Evolutionary conservation across 2,113 vertebrate species (phyloP).

Genomic region (Otocyon megalotis): DNA sequence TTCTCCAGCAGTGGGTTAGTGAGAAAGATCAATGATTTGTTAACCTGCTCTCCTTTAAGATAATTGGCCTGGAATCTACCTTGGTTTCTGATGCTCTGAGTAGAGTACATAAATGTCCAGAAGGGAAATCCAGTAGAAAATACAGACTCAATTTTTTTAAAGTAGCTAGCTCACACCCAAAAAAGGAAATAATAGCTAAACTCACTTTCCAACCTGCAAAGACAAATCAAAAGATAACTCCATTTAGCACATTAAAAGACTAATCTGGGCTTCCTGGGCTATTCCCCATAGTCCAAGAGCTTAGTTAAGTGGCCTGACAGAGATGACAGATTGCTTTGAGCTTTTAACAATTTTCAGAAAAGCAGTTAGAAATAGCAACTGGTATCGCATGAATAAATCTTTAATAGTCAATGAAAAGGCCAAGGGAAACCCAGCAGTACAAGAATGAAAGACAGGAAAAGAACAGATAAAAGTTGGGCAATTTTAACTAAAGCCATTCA

Average conservation of each 20-base stretch:
- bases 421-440: neutral
- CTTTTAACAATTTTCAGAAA: constrained; percentile 60
- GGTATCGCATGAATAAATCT: neutral
- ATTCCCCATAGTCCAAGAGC: neutral
- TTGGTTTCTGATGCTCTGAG: neutral
- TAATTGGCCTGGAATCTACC: neutral
- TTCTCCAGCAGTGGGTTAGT: neutral
- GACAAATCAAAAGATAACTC: neutral
- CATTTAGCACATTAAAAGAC: neutral
- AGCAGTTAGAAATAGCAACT: constrained; percentile 26
- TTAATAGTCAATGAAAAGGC: neutral
- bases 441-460: neutral
- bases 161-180: neutral
- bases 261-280: neutral
- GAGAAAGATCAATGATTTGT: neutral
- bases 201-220: constrained; percentile 13
- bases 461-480: neutral
- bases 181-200: neutral
- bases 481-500: neutral
- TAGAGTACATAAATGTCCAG: neutral
- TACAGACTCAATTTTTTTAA: neutral
- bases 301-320: neutral
- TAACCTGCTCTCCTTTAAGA: neutral
- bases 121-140: neutral
- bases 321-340: neutral